Evolutionary conservation across 2,888 invertebrate species (phyloP).

Genomic region (Athripsodes cinereus): DNA sequence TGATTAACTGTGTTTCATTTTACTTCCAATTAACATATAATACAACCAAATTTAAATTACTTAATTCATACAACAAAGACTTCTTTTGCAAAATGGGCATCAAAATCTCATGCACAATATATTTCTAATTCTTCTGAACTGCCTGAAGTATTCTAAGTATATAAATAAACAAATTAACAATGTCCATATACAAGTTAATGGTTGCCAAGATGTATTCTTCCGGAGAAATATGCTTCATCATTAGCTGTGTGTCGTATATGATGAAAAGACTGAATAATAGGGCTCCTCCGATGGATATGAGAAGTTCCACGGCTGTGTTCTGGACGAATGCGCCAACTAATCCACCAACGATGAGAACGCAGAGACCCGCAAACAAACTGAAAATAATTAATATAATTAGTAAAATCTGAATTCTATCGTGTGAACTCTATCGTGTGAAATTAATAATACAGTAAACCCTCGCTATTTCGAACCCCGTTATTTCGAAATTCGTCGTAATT

Average conservation of each 20-base stretch:
- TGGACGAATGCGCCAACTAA: conserved; percentile 70
- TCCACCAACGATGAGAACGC: conserved; percentile 64
- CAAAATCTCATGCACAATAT: too few relatives aligned
- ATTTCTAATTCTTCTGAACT: not conserved
- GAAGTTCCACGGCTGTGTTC: conserved; percentile 62
- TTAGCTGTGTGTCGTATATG: conserved; percentile 77
- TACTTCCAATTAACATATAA: too few relatives aligned
- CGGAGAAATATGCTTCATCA: conserved; percentile 73
- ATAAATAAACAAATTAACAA: conserved; percentile 78
- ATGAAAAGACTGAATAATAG: conserved; percentile 75
- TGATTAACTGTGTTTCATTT: too few relatives aligned
- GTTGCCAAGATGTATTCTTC: conserved; percentile 86
- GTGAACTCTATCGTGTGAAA: too few relatives aligned
- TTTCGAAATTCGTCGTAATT: too few relatives aligned
- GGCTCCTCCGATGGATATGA: conserved; percentile 67
- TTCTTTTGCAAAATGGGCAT: too few relatives aligned
- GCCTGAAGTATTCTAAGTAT: conserved; percentile 69
- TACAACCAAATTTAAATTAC: too few relatives aligned
- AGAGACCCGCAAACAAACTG: conserved; percentile 52
- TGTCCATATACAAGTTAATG: conserved; percentile 81
- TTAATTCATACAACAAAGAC: too few relatives aligned
- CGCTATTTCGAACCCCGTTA: too few relatives aligned
- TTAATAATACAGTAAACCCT: too few relatives aligned
- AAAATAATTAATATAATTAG: not conserved
- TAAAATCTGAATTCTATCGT: too few relatives aligned